phyloP scores from a whole-genome alignment of 2,113 vertebrate genomes.

The Varanus salvator region DNA sequence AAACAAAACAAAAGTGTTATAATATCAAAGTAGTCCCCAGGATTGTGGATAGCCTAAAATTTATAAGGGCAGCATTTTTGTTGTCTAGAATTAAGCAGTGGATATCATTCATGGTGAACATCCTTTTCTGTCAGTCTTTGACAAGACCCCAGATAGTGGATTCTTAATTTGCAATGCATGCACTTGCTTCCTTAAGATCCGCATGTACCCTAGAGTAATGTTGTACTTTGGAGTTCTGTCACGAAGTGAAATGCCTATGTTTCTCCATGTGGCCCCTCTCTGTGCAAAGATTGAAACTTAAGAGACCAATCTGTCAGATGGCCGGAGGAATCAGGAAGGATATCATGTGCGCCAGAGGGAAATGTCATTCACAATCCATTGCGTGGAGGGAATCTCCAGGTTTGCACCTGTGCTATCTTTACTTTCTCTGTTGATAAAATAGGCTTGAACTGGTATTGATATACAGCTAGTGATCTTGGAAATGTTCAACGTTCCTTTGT shows the following conservation, averaged over 20 bases:
- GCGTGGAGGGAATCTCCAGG: background rate
- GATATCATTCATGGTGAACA: background rate
- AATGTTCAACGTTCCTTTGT: background rate
- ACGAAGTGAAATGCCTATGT: background rate
- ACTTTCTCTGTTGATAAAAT: background rate
- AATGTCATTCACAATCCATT: background rate
- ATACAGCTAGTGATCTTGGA: background rate
- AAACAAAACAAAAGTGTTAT: background rate
- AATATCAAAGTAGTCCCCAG: background rate
- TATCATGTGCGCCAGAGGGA: background rate
- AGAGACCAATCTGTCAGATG: background rate
- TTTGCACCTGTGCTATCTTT: background rate
- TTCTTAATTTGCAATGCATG: background rate
- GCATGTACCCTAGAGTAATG: background rate
- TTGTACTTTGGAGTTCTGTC: background rate
- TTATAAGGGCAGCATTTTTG: background rate
- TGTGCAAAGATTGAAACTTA: background rate
- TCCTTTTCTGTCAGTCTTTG: background rate
- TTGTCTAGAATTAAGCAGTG: background rate
- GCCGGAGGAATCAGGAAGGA: background rate
- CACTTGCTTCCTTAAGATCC: no score
- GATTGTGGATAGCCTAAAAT: background rate
- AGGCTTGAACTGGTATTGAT: background rate
- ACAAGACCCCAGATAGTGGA: background rate
- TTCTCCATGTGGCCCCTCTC: background rate